Evolutionary conservation across 2,797 vertebrate species (phyloP).

Genomic region (Scyliorhinus canicula): DNA sequence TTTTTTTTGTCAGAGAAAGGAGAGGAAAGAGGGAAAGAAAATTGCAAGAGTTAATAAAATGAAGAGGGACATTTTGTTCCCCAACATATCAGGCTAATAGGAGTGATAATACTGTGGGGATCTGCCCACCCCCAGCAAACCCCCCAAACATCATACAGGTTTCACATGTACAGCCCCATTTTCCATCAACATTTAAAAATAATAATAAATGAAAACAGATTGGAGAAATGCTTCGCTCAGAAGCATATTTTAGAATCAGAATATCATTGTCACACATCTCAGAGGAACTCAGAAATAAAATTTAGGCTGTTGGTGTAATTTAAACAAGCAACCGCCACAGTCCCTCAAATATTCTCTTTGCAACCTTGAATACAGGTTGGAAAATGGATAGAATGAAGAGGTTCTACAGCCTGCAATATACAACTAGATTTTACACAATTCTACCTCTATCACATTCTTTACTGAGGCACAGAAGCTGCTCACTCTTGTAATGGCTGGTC

Average conservation of each 20-base stretch:
- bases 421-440: slow-evolving; percentile 5
- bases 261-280: not conserved
- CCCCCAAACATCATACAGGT: not conserved
- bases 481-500: not conserved
- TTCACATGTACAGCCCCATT: not conserved
- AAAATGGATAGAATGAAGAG: not conserved
- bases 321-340: slow-evolving; percentile 11
- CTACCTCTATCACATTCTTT: slow-evolving; percentile 19
- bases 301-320: not conserved
- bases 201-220: not conserved
- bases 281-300: not conserved
- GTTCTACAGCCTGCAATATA: not conserved
- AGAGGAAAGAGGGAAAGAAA: not conserved
- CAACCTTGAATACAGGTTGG: not conserved
- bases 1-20: not conserved
- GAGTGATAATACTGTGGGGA: not conserved
- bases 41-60: not conserved
- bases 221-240: not conserved
- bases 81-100: not conserved
- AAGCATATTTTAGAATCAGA: not conserved
- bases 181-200: not conserved
- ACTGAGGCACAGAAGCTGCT: slow-evolving; percentile 17
- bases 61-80: not conserved
- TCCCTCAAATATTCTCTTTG: slow-evolving; percentile 9
- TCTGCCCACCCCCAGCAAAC: not conserved